Conservation (phyloP, 2,888 invertebrate genomes). For the Molorchus minor region DNA sequence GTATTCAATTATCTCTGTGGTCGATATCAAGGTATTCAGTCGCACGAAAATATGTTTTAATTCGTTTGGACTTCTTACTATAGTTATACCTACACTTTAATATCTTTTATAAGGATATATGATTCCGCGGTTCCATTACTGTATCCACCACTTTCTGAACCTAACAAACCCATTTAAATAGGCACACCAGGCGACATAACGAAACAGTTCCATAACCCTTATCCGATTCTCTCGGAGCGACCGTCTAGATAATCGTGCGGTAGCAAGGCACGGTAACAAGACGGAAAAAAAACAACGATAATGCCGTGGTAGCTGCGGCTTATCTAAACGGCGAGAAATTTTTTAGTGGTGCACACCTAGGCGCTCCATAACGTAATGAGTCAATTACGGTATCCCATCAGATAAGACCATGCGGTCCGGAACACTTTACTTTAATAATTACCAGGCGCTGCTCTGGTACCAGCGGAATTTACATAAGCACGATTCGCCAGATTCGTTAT, state of each 20-base stretch:
- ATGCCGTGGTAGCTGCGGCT: slow-evolving; percentile 47
- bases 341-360: slow-evolving; percentile 62
- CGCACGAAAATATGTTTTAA: too few relatives aligned
- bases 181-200: slow-evolving; percentile 5
- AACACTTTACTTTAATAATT: slow-evolving; percentile 60
- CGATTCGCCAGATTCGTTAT: slow-evolving; percentile 59
- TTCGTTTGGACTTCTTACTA: too few relatives aligned
- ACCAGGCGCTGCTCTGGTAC: slow-evolving; percentile 55
- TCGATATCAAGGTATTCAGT: too few relatives aligned
- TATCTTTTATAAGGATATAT: too few relatives aligned
- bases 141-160: too few relatives aligned
- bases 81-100: too few relatives aligned
- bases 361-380: slow-evolving; percentile 60
- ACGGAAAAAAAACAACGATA: slow-evolving; percentile 49
- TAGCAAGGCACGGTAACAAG: slow-evolving; percentile 52
- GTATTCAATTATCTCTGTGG: too few relatives aligned
- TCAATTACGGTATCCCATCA: slow-evolving; percentile 61
- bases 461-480: slow-evolving; percentile 61
- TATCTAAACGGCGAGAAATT: slow-evolving; percentile 61
- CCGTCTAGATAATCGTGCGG: slow-evolving; percentile 55
- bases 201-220: slow-evolving; percentile 30
- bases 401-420: slow-evolving; percentile 58
- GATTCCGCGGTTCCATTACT: too few relatives aligned
- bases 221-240: slow-evolving; percentile 29
- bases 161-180: too few relatives aligned